Evolutionary conservation across 35 echinoderm and acorn worm species (phyloP), one percentile per base, ranked within the genome.

Genomic region (Apostichopus parvimensis): DNA sequence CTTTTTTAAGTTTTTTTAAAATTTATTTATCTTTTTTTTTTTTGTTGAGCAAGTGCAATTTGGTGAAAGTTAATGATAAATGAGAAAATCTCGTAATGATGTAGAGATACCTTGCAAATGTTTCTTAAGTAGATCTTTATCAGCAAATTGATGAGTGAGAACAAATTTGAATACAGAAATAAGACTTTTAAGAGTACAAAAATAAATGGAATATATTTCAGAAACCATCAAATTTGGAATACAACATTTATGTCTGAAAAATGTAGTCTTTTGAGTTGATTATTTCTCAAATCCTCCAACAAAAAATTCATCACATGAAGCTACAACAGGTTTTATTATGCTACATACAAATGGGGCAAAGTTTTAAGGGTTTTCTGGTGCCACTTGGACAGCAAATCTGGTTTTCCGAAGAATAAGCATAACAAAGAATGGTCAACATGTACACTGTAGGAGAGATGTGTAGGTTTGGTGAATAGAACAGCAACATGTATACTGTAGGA

Each of bases 151-250:
- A 68, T 68, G 64, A 68, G 64, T 68, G 64, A 68, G 64, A 68
- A 17, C 5, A 68, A 68, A 68, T 13, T 13, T 68, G 64, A 68
- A 68, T 68, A 68, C 64, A 68, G 64, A 68, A 68, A 13, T 10
- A 68, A 68, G 17, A 68, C 64, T 10, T 68, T 68, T 13, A 4
- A 68, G 11, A 13, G 10, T 68, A 9, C 10, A 68, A 68, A 68
- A 68, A 68, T 65, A 68, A 68, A 68, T 68, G 64, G 64, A 68
- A 68, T 68, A 68, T 68, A 68, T 68, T 68, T 68, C 64, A 68
- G 64, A 9, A 68, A 68, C 64, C 64, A 13, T 17, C 10, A 68
- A 68, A 13, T 1, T 17, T 9, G 17, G 64, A 13, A 68, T 13
- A 68, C 64, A 68, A 17, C 64, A 68, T 68, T 17, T 68, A 9